Evolutionary conservation across 2,888 invertebrate genomes (phyloP).

Genomic region (Scaptomyza polygonia): DNA sequence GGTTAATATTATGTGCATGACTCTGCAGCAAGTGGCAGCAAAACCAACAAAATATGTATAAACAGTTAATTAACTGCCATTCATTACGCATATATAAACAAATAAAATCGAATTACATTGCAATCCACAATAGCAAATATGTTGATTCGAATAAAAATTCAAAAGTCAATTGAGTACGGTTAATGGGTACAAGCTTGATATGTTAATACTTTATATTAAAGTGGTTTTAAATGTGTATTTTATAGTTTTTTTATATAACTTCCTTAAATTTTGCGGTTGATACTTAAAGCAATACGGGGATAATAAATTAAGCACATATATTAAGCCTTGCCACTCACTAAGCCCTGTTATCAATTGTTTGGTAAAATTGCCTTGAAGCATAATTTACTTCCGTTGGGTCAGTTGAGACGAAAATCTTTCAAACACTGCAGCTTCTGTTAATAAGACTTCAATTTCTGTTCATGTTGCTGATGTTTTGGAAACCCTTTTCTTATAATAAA

Average conservation of each 20-base stretch:
- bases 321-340: background rate
- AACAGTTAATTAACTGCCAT: constrained; percentile 21
- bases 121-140: background rate
- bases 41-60: background rate
- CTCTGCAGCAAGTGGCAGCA: constrained; percentile 1
- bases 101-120: background rate
- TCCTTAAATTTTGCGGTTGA: background rate
- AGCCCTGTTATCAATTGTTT: background rate
- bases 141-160: background rate
- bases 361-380: constrained; percentile 12
- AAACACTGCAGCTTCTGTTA: background rate
- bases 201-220: background rate
- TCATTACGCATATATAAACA: constrained; percentile 6
- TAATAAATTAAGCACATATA: background rate
- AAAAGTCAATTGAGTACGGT: background rate
- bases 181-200: background rate
- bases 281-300: background rate
- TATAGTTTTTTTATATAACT: background rate
- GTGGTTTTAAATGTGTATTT: background rate
- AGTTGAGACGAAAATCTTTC: background rate
- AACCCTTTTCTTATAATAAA: background rate
- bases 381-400: constrained; percentile 48
- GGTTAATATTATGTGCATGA: constrained; percentile 31
- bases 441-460: background rate
- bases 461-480: background rate